Percentiles rank a stretch among this genome's conserved stretches.
Evolutionary conservation across 2,888 invertebrate genomes (phyloP).

Genomic region (Apomyelois bistriatella): DNA sequence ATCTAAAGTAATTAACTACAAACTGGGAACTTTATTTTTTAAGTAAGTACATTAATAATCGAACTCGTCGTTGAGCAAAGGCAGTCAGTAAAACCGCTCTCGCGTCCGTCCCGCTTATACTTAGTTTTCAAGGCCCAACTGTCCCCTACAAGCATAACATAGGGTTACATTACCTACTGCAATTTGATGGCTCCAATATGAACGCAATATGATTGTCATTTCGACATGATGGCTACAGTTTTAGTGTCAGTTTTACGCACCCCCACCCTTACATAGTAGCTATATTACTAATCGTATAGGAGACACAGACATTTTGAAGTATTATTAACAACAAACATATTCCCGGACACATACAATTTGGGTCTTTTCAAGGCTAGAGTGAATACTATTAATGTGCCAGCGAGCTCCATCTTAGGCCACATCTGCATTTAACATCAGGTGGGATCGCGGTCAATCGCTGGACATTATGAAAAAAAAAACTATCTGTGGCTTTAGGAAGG

Average conservation of each 20-base stretch:
- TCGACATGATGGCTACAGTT: conserved; percentile 1
- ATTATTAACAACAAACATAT: not conserved
- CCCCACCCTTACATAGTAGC: not conserved
- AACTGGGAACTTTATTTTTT: no score
- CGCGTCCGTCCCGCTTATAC: not conserved
- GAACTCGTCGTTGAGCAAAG: no score
- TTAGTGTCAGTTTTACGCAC: not conserved
- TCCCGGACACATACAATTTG: no score
- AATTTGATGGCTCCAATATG: conserved; percentile 16
- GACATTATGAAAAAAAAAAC: no score
- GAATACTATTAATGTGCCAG: not conserved
- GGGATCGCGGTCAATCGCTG: no score
- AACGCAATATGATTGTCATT: conserved; percentile 18
- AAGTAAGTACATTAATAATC: no score
- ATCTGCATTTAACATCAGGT: no score
- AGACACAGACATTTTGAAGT: not conserved
- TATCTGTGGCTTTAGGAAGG: no score
- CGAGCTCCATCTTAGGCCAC: no score
- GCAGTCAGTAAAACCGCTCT: not conserved
- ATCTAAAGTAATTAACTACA: no score
- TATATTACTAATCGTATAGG: conserved; percentile 1
- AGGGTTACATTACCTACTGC: conserved; percentile 14
- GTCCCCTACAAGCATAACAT: conserved; percentile 7
- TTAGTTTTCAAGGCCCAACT: conserved; percentile 28
- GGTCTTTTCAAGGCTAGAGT: no score